Percentiles rank a stretch among this genome's conserved stretches.
phyloP scores from a whole-genome alignment of 2,888 invertebrate genomes.

The Pycnomerus fuliginosus region DNA sequence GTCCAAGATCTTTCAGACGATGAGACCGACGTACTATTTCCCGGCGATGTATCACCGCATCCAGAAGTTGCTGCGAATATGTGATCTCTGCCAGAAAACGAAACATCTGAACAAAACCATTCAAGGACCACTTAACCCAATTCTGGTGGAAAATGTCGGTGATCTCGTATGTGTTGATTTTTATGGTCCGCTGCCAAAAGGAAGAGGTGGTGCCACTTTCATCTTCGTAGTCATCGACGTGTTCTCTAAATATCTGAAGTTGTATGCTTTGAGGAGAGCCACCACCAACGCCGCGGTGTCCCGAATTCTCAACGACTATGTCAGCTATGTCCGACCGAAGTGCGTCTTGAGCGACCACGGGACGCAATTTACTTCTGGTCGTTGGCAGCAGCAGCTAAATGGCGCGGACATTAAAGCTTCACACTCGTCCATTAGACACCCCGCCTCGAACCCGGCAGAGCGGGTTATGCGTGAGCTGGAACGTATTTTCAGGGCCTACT shows the following conservation, averaged over 20 bases:
- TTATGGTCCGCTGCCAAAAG: conserved; percentile 16
- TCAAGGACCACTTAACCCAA: background rate
- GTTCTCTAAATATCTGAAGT: conserved; percentile 21
- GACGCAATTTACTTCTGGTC: conserved; percentile 24
- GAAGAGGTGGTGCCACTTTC: conserved; percentile 7
- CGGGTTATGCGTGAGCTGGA: conserved; percentile 28
- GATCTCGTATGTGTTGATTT: conserved; percentile 10
- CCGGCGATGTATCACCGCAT: conserved; percentile 2
- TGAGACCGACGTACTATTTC: conserved; percentile 5
- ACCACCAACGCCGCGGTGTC: conserved; percentile 7
- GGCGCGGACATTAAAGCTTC: background rate
- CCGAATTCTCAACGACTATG: conserved; percentile 5
- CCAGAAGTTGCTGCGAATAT: background rate
- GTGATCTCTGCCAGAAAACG: background rate
- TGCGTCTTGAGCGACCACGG: conserved; percentile 24
- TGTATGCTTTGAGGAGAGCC: conserved; percentile 18
- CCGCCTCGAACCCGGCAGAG: conserved; percentile 28
- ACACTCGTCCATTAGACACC: conserved; percentile 20
- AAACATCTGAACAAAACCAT: background rate
- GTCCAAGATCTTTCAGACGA: conserved; percentile 10
- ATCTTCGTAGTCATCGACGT: conserved; percentile 20
- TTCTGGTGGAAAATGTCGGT: background rate
- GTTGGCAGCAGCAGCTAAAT: conserved; percentile 13
- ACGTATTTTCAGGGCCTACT: conserved; percentile 17
- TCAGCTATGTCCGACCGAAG: background rate